These are phyloP conservation scores for Colaptes auratus DNA, from an alignment of 2,113 vertebrate genomes.

Conservation along the genomic window DNA sequence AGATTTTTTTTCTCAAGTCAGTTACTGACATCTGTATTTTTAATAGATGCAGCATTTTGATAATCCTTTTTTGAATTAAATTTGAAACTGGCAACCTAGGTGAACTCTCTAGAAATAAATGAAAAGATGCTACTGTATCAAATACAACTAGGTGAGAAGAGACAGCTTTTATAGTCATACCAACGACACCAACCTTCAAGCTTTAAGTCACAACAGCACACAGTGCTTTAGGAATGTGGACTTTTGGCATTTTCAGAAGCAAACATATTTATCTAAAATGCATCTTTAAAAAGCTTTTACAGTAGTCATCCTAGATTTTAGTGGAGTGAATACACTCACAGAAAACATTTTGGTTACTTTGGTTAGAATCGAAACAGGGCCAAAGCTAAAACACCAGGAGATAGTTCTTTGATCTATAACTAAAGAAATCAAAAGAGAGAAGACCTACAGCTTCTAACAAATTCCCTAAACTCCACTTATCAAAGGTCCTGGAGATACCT, in stretches of 20 bases:
- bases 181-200: background rate
- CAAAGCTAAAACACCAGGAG: background rate
- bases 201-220: background rate
- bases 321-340: background rate
- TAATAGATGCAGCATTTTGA: background rate
- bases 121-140: background rate
- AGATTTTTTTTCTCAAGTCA: background rate
- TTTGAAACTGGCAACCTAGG: background rate
- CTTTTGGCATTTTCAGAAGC: background rate
- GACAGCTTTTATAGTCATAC: background rate
- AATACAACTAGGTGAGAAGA: background rate
- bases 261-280: background rate
- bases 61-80: background rate
- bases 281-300: background rate
- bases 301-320: background rate
- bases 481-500: background rate
- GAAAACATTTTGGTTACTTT: background rate
- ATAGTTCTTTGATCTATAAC: background rate
- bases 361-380: background rate
- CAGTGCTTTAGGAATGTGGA: background rate
- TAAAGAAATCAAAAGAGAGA: background rate
- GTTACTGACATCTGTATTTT: background rate
- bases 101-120: background rate
- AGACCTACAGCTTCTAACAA: background rate
- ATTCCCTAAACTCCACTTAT: rapidly evolving